Base-by-base conservation (phyloP, 2,888 invertebrate genomes). In the Leucophora obtusa region DNA sequence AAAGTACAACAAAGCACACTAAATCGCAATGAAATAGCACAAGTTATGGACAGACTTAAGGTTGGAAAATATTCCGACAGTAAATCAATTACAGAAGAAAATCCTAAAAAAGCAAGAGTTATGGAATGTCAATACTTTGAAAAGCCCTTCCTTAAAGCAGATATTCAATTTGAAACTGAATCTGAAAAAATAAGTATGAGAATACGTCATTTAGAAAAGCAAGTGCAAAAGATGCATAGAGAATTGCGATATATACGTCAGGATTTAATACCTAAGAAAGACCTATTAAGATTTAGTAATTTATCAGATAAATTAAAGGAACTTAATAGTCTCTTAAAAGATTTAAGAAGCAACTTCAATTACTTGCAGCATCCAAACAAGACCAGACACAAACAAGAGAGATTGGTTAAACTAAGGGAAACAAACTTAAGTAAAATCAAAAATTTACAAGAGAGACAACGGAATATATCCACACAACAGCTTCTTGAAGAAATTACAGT, bases 181-280 rank as follows among this genome's bases (percentile, higher is more conserved):
- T 21, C 18, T 11, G 50, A 58, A 65, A 50, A n/a, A n/a, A n/a
- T 58, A 38, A 71, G 35, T 43, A 9, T 66, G 9, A 71, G 83
- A 66, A 76, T 84, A 9, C 58, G 59, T 14, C 74, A 78, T 24
- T 56, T 84, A 60, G 84, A 83, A 21, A 17, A 76, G 18, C 83
- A 83, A 21, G 66, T 84, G 1, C 47, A 72, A 0, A 50, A 73
- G 7, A 33, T 84, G 65, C 79, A 71, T 0, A 35, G 33, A 3
- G 83, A 84, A 3, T 54, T 84, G 9, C 56, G 58, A 1, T 28
- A 59, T 2, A 70, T 84, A 18, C 77, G 70, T 1, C 53, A 51
- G 0, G 73, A 81, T 56, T 58, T 83, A 0, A 53, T 84, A 53
- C 76, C 81, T 10, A 60, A 78, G 9, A 50, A 70, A 4, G 82